Conservation (phyloP, 1,140 invertebrate genomes). For the Lanistes nyassanus region DNA sequence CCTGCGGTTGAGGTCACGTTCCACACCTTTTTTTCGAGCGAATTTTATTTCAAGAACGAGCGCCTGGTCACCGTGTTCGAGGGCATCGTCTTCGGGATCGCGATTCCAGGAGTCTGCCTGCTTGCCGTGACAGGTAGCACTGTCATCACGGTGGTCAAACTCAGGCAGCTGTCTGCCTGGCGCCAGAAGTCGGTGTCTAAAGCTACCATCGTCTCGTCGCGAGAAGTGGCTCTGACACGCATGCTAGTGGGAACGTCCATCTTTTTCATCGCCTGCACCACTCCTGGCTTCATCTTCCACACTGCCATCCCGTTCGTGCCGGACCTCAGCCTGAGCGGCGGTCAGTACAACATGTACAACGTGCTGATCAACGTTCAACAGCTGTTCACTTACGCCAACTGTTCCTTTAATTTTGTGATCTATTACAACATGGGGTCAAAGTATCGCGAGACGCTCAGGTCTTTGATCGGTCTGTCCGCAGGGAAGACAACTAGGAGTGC, state of each 20-base stretch:
- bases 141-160: constrained; percentile 8
- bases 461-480: too few relatives aligned
- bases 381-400: constrained; percentile 15
- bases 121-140: constrained; percentile 14
- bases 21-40: constrained; percentile 11
- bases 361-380: constrained; percentile 17
- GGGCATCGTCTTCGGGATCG: constrained; percentile 17
- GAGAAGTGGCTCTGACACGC: constrained; percentile 19
- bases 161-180: constrained; percentile 24
- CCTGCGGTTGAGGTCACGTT: background rate
- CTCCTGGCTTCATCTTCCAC: constrained; percentile 15
- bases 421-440: constrained; percentile 19
- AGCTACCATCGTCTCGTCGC: background rate
- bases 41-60: constrained; percentile 12
- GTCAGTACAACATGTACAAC: constrained; percentile 22
- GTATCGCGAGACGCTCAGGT: background rate
- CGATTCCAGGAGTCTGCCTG: constrained; percentile 17
- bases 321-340: constrained; percentile 18
- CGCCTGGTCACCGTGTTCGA: constrained; percentile 15
- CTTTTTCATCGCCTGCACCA: constrained; percentile 16
- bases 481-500: too few relatives aligned
- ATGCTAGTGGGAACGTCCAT: constrained; percentile 21
- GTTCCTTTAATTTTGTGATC: constrained; percentile 15
- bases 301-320: constrained; percentile 3
- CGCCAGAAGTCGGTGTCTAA: constrained; percentile 2